Base-by-base conservation (phyloP, 2,113 vertebrate genomes). In the Guaruba guarouba region DNA sequence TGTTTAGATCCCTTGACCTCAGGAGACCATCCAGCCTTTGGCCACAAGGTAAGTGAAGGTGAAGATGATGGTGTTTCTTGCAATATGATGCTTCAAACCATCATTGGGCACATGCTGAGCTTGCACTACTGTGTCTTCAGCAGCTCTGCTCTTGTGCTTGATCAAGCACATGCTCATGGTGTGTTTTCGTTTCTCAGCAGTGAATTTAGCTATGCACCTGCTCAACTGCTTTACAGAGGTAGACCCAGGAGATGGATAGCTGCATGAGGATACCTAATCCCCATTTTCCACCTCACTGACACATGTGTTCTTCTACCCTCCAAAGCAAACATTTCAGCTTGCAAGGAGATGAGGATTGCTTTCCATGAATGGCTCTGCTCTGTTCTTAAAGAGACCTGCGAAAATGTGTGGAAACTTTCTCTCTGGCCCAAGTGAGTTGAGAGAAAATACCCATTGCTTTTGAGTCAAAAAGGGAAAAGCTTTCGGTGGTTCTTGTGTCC, bases 381-480 rank as follows among this genome's bases (percentile, higher is more conserved):
- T 73, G 12, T 4, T 90, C 80, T 89, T 68, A 25, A 88, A 61
- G 64, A 90, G 80, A 93, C 80, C 39, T 66, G 62, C 52, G 77
- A 92, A 88, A 93, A 92, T 92, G 24, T 73, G 77, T 90, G 88
- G 95, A 95, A 96, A 93, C 29, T 86, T 93, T 94, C 62, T 90
- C 0, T 1, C 52, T 89, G 52, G 77, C 88, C 28, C 37, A 49
- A 94, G 77, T 24, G 44, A 89, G 16, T 25, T 0, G n/a, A 88
- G 62, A 90, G 70, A 77, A 92, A 88, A 80, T 86, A 91, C 93
- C 78, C 43, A 66, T 48, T 71, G 52, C 63, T 93, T 49, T 23
- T 15, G 71, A 88, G 28, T 48, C 48, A 78, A 70, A 68, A 88
- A 86, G 4, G 20, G 22, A n/a, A 77, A 81, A 8, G 33, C 17